These are phyloP conservation scores for Grammomys dolichurus DNA, from an alignment of 2,113 vertebrate genomes.

Conservation along the genomic window DNA sequence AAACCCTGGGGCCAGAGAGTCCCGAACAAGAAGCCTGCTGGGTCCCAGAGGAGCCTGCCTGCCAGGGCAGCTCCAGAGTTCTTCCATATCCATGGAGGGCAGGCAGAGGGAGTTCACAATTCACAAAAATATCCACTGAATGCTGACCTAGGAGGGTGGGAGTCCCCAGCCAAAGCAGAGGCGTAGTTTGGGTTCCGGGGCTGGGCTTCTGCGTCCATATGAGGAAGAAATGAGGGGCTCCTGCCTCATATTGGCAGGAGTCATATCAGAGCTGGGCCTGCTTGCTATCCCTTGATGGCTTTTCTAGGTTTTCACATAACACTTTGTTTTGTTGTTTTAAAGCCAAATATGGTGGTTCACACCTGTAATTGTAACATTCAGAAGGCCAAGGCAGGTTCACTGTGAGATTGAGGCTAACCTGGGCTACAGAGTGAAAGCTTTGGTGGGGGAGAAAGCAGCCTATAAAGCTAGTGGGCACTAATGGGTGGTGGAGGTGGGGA, in stretches of 20 bases:
- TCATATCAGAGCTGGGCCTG: neutral
- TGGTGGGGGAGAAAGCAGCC: neutral
- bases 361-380: neutral
- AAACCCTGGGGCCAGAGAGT: slow-evolving; percentile 58
- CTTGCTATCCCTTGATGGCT: neutral
- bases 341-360: neutral
- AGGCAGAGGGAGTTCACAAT: slow-evolving; percentile 48
- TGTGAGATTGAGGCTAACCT: neutral
- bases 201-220: neutral
- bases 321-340: neutral
- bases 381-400: neutral
- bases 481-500: slow-evolving; percentile 17
- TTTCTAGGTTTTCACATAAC: neutral
- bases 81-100: neutral
- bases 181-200: neutral
- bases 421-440: neutral
- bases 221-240: neutral
- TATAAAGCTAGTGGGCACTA: slow-evolving; percentile 39
- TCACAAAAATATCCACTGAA: slow-evolving; percentile 72
- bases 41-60: slow-evolving; percentile 10
- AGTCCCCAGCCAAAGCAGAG: neutral
- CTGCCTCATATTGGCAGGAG: rapidly evolving
- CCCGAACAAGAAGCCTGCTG: slow-evolving; percentile 55
- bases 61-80: slow-evolving; percentile 52
- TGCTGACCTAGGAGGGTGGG: neutral